Percentiles rank a stretch among this genome's conserved stretches.
These are phyloP conservation scores for Phyllostomus discolor DNA, from an alignment of 2,113 vertebrate species.

Conservation along the genomic window DNA sequence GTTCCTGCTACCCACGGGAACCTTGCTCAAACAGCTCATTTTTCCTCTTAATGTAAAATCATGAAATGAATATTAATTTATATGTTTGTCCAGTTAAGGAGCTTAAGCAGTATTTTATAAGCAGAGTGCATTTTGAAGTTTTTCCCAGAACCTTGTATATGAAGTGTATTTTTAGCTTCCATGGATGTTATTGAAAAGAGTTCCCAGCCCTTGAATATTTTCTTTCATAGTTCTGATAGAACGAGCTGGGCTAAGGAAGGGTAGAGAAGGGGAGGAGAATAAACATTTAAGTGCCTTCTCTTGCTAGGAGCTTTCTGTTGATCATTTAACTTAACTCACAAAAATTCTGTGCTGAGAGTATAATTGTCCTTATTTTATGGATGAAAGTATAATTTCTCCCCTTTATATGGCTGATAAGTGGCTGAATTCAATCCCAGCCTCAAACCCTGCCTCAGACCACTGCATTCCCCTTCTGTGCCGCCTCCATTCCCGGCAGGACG, in stretches of 20 bases:
- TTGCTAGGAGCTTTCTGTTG: background rate
- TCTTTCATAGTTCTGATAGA: background rate
- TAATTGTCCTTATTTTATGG: background rate
- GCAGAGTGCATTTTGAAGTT: background rate
- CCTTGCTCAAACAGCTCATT: background rate
- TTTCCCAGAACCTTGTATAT: background rate
- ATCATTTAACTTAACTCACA: background rate
- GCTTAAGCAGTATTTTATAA: background rate
- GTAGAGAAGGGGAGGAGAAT: background rate
- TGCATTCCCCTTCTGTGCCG: background rate
- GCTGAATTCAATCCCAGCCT: background rate
- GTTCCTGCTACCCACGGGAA: background rate
- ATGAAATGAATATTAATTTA: conserved; percentile 12
- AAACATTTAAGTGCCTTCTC: background rate
- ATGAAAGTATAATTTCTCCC: background rate
- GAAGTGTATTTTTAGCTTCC: conserved; percentile 34
- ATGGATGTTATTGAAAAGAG: background rate
- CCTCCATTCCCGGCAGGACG: background rate
- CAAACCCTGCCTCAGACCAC: background rate
- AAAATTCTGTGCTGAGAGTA: background rate
- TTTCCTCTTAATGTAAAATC: conserved; percentile 3
- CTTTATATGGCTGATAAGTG: background rate
- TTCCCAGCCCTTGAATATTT: background rate
- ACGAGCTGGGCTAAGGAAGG: background rate
- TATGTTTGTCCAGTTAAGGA: background rate